Evolutionary conservation across 2,113 vertebrate species (phyloP).

Genomic region (Dasyornis broadbenti): DNA sequence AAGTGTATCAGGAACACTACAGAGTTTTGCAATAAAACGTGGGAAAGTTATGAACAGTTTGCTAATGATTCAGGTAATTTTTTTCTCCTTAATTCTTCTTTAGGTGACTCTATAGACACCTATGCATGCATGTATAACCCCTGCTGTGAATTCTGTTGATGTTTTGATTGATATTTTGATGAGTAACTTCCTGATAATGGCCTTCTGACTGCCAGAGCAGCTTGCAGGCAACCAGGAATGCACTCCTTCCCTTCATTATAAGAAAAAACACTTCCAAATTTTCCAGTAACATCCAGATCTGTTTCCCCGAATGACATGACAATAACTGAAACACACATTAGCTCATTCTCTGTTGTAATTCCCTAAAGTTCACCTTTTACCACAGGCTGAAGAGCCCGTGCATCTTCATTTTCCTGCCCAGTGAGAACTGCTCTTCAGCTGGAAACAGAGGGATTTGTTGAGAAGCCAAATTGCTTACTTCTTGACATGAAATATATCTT

Average conservation of each 20-base stretch:
- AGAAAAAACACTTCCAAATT: not conserved
- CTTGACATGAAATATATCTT: not conserved
- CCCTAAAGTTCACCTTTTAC: not conserved
- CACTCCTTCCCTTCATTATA: not conserved
- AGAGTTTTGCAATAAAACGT: conserved; percentile 56
- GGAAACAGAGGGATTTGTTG: not conserved
- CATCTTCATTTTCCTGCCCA: not conserved
- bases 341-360: not conserved
- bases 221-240: not conserved
- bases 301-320: not conserved
- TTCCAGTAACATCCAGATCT: not conserved
- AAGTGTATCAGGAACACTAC: conserved; percentile 81
- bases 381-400: not conserved
- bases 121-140: not conserved
- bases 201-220: not conserved
- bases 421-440: not conserved
- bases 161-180: not conserved
- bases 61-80: conserved; percentile 60
- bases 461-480: not conserved
- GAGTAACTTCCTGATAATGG: not conserved
- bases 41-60: conserved; percentile 71
- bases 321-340: not conserved
- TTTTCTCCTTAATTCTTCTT: not conserved
- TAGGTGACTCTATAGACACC: not conserved
- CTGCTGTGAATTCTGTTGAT: not conserved